phyloP scores from a whole-genome alignment of 1,140 invertebrate genomes.

The Copidosoma floridanum region DNA sequence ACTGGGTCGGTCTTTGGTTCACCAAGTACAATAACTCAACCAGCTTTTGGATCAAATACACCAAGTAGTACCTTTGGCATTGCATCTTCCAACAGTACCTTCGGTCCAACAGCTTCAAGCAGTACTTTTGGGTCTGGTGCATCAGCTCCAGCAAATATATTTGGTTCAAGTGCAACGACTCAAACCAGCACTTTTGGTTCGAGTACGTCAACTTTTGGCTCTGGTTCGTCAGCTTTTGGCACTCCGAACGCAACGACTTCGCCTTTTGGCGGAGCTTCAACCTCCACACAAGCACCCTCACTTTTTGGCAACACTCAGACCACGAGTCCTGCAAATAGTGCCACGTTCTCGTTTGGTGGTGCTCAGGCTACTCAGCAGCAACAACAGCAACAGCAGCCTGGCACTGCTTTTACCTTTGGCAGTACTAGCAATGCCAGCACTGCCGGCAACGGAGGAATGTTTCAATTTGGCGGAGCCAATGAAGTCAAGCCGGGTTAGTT shows the following conservation, averaged over 20 bases:
- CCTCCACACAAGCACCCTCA: not conserved
- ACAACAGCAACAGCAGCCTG: constrained; percentile 14
- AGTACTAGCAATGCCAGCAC: constrained; percentile 22
- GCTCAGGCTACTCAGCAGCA: constrained; percentile 16
- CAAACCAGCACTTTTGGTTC: no score
- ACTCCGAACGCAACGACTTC: not conserved
- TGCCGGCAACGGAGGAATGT: constrained; percentile 29
- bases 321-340: not conserved
- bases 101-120: no score
- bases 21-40: not conserved
- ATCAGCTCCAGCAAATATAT: not conserved
- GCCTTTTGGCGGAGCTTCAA: not conserved
- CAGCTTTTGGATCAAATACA: constrained; percentile 28
- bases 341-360: constrained; percentile 31
- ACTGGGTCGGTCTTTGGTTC: constrained; percentile 23
- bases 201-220: constrained; percentile 13
- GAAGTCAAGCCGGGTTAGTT: constrained; percentile 43
- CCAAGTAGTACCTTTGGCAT: not conserved
- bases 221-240: not conserved
- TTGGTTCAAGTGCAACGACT: no score
- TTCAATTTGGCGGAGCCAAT: constrained; percentile 43
- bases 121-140: no score
- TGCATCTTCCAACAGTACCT: not conserved
- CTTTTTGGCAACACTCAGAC: not conserved
- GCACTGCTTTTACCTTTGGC: constrained; percentile 31